phyloP scores from a whole-genome alignment of 2,113 vertebrate genomes.

The Pantherophis guttatus region DNA sequence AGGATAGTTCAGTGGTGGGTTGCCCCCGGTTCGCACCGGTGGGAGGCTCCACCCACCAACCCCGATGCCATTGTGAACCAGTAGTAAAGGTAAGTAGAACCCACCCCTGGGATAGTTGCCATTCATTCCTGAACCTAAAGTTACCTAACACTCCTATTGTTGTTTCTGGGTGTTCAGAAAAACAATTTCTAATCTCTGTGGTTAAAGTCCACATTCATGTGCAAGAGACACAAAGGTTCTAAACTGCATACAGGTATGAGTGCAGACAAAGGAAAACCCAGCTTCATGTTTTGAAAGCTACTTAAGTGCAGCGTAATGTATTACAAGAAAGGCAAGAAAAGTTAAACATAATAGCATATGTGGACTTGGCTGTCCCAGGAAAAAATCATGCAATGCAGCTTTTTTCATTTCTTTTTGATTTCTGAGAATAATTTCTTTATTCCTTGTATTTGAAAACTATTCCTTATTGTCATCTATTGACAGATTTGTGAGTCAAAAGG shows the following conservation, averaged over 20 bases:
- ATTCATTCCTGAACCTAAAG: not conserved
- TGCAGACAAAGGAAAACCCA: not conserved
- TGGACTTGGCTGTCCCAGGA: slow-evolving; percentile 20
- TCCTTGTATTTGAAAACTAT: slow-evolving; percentile 27
- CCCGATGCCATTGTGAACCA: no score
- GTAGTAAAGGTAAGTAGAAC: no score
- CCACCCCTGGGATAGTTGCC: no score
- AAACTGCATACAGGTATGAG: not conserved
- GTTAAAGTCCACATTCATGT: not conserved
- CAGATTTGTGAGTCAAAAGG: not conserved
- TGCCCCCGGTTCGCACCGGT: no score
- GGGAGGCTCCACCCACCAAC: no score
- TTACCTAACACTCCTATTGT: not conserved
- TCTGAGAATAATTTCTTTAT: not conserved
- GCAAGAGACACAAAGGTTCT: not conserved
- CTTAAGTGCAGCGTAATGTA: not conserved
- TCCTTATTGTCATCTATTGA: slow-evolving; percentile 8
- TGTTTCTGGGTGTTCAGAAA: not conserved
- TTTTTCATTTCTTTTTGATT: slow-evolving; percentile 27
- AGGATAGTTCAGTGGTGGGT: not conserved
- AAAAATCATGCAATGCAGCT: not conserved
- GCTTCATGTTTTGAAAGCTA: not conserved
- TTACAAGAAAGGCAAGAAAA: slow-evolving; percentile 20
- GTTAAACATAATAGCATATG: not conserved
- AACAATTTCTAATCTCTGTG: not conserved